Evolutionary conservation across 2,113 vertebrate species (phyloP).

Genomic region (Pachyramphus minor): DNA sequence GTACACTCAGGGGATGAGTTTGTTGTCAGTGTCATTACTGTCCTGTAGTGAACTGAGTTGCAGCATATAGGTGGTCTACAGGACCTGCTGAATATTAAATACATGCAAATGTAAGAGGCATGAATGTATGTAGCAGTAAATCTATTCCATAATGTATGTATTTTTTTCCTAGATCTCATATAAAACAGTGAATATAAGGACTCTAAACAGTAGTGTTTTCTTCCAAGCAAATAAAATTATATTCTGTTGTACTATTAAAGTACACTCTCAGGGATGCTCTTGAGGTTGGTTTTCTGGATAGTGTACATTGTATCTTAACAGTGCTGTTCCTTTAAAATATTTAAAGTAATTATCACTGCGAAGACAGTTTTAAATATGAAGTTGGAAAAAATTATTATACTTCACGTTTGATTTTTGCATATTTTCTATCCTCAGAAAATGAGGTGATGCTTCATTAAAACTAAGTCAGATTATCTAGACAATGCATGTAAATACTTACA

Average conservation of each 20-base stretch:
- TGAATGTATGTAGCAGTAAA: not conserved
- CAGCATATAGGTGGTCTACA: not conserved
- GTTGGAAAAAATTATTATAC: not conserved
- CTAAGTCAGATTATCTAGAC: not conserved
- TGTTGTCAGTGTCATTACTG: not conserved
- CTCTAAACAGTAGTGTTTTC: not conserved
- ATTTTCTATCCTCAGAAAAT: not conserved
- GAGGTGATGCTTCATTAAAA: constrained; percentile 6
- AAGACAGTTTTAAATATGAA: not conserved
- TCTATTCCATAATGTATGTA: not conserved
- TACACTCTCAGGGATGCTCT: not conserved
- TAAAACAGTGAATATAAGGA: not conserved
- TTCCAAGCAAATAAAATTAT: not conserved
- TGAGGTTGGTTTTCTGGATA: not conserved
- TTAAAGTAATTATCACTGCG: not conserved
- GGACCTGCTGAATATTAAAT: not conserved
- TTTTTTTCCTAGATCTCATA: not conserved
- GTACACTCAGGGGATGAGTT: not conserved
- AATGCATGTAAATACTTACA: not conserved
- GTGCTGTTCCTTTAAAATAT: not conserved
- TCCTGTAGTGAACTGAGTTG: not conserved
- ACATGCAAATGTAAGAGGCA: not conserved
- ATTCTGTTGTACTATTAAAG: not conserved
- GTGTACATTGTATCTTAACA: not conserved
- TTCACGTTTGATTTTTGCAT: not conserved